Evolutionary conservation across 2,113 vertebrate species (phyloP).

Genomic region (Chaenocephalus aceratus): DNA sequence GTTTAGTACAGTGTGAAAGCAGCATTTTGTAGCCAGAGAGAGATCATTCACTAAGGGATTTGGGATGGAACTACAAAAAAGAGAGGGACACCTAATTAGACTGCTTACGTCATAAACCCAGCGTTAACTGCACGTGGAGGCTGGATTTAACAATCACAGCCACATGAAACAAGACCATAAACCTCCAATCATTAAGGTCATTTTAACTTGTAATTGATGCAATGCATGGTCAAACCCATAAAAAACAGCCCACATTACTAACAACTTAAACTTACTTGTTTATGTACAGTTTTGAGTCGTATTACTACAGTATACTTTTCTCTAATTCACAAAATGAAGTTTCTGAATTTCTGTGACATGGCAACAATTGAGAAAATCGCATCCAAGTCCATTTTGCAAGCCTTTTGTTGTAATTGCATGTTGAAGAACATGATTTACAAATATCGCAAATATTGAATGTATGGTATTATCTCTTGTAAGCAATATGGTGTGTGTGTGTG

Average conservation of each 20-base stretch:
- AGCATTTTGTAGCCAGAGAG: neutral
- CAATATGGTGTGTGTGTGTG: neutral
- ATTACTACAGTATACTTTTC: neutral
- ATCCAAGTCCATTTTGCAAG: neutral
- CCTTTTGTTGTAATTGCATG: neutral
- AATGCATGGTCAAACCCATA: neutral
- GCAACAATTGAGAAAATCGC: constrained; percentile 6
- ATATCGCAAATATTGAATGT: neutral
- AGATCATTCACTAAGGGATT: neutral
- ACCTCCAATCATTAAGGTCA: neutral
- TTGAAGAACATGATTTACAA: neutral
- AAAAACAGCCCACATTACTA: neutral
- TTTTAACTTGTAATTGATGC: constrained; percentile 7
- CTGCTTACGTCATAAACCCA: constrained; percentile 5
- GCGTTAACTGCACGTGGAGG: neutral
- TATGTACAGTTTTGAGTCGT: neutral
- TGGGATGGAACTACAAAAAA: neutral
- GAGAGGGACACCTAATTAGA: constrained; percentile 7
- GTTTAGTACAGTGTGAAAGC: neutral
- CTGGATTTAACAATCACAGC: constrained; percentile 11
- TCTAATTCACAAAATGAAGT: neutral
- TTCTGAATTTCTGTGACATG: neutral
- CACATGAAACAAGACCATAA: neutral
- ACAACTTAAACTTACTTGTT: neutral
- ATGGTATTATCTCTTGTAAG: neutral